phyloP scores from a whole-genome alignment of 2,888 invertebrate species.

The Athetis lepigone region DNA sequence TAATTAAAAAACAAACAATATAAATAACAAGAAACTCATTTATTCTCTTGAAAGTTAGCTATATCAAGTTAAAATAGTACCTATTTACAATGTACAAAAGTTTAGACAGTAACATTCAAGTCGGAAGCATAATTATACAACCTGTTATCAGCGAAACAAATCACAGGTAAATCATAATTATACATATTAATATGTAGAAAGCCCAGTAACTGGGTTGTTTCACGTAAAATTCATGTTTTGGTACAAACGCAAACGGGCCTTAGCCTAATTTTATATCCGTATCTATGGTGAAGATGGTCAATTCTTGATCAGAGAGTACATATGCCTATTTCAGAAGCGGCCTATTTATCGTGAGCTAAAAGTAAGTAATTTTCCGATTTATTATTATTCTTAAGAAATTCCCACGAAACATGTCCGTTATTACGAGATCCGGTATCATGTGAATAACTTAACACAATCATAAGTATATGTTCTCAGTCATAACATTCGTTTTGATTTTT shows the following conservation, averaged over 20 bases:
- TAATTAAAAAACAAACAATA: constrained; percentile 32
- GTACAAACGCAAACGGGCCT: too few relatives aligned
- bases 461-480: neutral
- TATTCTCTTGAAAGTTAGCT: constrained; percentile 47
- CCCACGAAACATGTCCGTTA: constrained; percentile 26
- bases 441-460: constrained; percentile 20
- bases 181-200: neutral
- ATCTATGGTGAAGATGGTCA: too few relatives aligned
- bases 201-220: too few relatives aligned
- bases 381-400: constrained; percentile 2
- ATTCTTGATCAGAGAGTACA: too few relatives aligned
- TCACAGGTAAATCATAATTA: constrained; percentile 3
- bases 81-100: constrained; percentile 57
- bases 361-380: neutral
- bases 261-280: too few relatives aligned
- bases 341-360: neutral
- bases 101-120: constrained; percentile 23
- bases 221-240: too few relatives aligned
- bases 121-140: constrained; percentile 25
- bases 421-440: constrained; percentile 36
- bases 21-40: constrained; percentile 53
- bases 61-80: constrained; percentile 49
- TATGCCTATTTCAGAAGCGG: neutral
- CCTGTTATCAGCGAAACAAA: constrained; percentile 1
- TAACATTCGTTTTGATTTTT: neutral